phyloP scores from a whole-genome alignment of 2,888 invertebrate species.

The Sarcophaga variegata region DNA sequence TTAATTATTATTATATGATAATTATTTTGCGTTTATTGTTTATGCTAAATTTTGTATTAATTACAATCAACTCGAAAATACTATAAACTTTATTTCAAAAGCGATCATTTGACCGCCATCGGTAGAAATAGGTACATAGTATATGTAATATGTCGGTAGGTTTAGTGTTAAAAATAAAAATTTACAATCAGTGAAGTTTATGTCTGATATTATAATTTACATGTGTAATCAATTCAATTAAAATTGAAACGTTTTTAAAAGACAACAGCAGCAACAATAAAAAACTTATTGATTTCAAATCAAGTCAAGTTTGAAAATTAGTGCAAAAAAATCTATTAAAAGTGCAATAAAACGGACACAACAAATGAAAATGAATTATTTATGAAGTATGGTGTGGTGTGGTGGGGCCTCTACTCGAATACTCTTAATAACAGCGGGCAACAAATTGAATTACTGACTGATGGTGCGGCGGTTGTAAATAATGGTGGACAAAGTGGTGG shows the following conservation, averaged over 20 bases:
- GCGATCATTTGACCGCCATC: too few species aligned
- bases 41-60: too few species aligned
- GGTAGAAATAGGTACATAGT: too few species aligned
- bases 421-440: slow-evolving; percentile 46
- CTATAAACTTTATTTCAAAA: too few species aligned
- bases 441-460: slow-evolving; percentile 25
- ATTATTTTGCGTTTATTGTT: too few species aligned
- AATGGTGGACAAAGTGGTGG: neutral
- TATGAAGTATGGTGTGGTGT: slow-evolving; percentile 1
- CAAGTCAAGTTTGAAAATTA: neutral
- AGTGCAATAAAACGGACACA: slow-evolving; percentile 24
- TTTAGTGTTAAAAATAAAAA: neutral
- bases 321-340: slow-evolving; percentile 26
- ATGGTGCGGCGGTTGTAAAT: slow-evolving; percentile 51
- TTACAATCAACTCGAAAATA: too few species aligned
- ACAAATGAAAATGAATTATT: slow-evolving; percentile 44
- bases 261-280: neutral
- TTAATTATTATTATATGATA: too few species aligned
- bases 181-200: slow-evolving; percentile 58
- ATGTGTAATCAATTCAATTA: slow-evolving; percentile 61
- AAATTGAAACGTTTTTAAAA: slow-evolving; percentile 35
- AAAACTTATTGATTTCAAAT: neutral
- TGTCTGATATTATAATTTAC: slow-evolving; percentile 57
- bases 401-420: neutral
- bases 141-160: too few species aligned